Percentiles rank a stretch among this genome's conserved stretches.
Evolutionary conservation across 30 jellyfish, hydroid and myxozoan species (phyloP).

Genomic region (Cassiopea xamachana): DNA sequence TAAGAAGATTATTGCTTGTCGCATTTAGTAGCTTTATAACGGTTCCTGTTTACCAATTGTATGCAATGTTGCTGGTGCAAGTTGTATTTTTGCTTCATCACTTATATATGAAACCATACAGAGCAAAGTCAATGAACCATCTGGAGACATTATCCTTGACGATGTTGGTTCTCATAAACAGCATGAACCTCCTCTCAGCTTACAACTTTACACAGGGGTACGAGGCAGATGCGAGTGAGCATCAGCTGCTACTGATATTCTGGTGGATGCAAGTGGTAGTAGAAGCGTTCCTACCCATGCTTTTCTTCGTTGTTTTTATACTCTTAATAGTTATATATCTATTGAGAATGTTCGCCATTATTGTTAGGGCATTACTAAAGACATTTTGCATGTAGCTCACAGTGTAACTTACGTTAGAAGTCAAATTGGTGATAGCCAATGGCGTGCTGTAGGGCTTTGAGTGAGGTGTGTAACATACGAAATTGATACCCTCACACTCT

Average conservation of each 20-base stretch:
- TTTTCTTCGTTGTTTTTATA: background rate
- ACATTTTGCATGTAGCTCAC: background rate
- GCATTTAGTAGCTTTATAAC: background rate
- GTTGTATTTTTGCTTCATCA: constrained; percentile 9
- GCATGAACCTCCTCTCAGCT: constrained; percentile 12
- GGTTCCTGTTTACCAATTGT: background rate
- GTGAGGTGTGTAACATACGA: too few relatives aligned
- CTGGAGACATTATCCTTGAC: constrained; percentile 1
- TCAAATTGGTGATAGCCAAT: too few relatives aligned
- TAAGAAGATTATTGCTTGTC: background rate
- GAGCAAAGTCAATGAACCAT: background rate
- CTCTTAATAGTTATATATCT: background rate
- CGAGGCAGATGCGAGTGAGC: background rate
- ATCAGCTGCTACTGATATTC: background rate
- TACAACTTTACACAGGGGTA: background rate
- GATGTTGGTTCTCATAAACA: constrained; percentile 3
- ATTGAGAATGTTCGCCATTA: background rate
- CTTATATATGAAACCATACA: background rate
- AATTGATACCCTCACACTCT: too few relatives aligned
- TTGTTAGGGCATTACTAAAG: background rate
- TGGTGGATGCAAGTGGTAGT: background rate
- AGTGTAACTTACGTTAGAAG: too few relatives aligned
- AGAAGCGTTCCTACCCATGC: background rate
- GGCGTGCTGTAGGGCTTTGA: too few relatives aligned
- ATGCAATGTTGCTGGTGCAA: constrained; percentile 9